These are phyloP conservation scores for Cyanoramphus novaezelandiae DNA, from an alignment of 2,113 vertebrate species.

Conservation along the genomic window DNA sequence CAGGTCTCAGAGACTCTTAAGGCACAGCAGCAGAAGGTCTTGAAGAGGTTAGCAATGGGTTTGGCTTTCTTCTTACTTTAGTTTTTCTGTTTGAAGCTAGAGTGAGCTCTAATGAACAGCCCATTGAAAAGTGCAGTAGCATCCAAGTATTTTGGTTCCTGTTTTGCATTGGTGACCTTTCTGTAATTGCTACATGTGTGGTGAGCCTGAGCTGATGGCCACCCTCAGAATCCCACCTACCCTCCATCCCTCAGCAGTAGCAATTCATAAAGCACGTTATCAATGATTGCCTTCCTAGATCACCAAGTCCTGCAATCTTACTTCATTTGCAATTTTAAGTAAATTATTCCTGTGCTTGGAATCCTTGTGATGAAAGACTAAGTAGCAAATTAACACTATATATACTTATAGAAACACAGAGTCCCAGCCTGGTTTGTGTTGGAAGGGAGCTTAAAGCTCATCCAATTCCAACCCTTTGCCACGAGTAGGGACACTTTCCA, in stretches of 20 bases:
- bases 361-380: not conserved
- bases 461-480: not conserved
- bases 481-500: not conserved
- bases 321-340: not conserved
- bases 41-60: not conserved
- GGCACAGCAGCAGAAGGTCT: not conserved
- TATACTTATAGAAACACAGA: not conserved
- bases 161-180: not conserved
- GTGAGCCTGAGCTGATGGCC: not conserved
- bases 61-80: not conserved
- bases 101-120: not conserved
- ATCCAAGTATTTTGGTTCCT: not conserved
- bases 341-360: not conserved
- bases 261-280: not conserved
- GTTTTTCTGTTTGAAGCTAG: not conserved
- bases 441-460: not conserved
- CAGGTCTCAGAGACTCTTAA: not conserved
- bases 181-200: not conserved
- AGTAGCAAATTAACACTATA: not conserved
- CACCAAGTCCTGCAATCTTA: not conserved
- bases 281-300: not conserved
- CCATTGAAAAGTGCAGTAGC: fast-evolving
- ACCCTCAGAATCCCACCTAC: not conserved
- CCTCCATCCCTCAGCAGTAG: not conserved
- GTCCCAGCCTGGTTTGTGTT: not conserved